A percentile compares a stretch with the other conserved stretches of the same genome.
phyloP scores from a whole-genome alignment of 2,888 invertebrate genomes.

The Aleiodes alternator region DNA sequence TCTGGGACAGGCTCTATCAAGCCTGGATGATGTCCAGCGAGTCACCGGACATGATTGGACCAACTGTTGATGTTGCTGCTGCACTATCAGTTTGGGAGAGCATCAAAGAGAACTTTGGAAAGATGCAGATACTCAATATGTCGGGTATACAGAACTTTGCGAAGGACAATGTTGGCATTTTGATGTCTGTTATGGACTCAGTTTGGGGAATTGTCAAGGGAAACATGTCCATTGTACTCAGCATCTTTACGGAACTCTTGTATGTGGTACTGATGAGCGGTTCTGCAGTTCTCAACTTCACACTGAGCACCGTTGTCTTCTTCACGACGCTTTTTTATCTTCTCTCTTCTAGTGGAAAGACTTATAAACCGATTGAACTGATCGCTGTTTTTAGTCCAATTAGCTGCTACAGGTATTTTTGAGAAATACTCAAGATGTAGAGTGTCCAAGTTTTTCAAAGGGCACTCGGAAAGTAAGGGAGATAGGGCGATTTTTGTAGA shows the following conservation, averaged over 20 bases:
- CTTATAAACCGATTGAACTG: constrained; percentile 95
- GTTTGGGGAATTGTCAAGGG: constrained; percentile 94
- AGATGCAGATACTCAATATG: constrained; percentile 84
- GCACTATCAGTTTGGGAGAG: constrained; percentile 85
- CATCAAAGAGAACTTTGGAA: constrained; percentile 83
- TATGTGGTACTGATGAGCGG: constrained; percentile 93
- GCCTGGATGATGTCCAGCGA: constrained; percentile 89
- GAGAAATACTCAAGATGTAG: too few species aligned
- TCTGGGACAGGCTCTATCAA: constrained; percentile 96
- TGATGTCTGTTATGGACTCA: constrained; percentile 90
- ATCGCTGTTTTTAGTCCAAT: constrained; percentile 88
- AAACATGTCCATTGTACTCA: constrained; percentile 90
- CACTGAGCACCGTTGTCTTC: constrained; percentile 94
- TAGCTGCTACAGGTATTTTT: constrained; percentile 79
- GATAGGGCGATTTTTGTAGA: too few species aligned
- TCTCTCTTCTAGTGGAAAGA: constrained; percentile 87
- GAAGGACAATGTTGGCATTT: constrained; percentile 92
- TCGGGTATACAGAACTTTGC: constrained; percentile 87
- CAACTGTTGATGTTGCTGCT: constrained; percentile 84
- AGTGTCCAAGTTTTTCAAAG: too few species aligned
- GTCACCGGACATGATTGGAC: constrained; percentile 79
- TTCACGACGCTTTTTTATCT: constrained; percentile 97
- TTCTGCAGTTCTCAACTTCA: constrained; percentile 91
- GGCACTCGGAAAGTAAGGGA: too few species aligned
- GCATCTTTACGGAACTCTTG: constrained; percentile 90